Percentiles rank a stretch among this genome's conserved stretches.
Evolutionary conservation across 2,888 invertebrate species (phyloP).

Genomic region (Cheilosia scutellata): DNA sequence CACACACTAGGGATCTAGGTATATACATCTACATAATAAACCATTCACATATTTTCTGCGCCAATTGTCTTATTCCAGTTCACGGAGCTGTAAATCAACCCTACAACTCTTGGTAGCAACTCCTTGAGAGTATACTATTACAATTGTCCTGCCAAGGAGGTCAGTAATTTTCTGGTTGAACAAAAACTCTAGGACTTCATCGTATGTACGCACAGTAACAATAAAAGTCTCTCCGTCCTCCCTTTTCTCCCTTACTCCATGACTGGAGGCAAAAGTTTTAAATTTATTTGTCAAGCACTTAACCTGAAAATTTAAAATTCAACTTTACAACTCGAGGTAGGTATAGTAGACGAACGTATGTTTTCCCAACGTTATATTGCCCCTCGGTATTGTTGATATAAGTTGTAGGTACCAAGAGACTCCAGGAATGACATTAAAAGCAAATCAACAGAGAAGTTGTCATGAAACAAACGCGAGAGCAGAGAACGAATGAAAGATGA

Average conservation of each 20-base stretch:
- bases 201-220: conserved; percentile 1
- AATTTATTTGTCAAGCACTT: conserved; percentile 65
- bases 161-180: conserved; percentile 64
- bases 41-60: conserved; percentile 48
- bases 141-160: conserved; percentile 58
- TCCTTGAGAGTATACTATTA: conserved; percentile 49
- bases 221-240: not conserved
- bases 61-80: conserved; percentile 51
- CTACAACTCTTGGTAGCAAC: conserved; percentile 22
- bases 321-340: conserved; percentile 28
- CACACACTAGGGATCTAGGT: too few relatives aligned
- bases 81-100: conserved; percentile 54
- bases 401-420: not conserved
- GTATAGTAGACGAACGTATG: not conserved
- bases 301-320: conserved; percentile 48
- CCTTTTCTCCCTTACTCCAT: too few relatives aligned
- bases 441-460: not conserved
- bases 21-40: not conserved
- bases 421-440: not conserved
- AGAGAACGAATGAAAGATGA: not conserved
- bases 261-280: conserved; percentile 27
- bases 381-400: not conserved
- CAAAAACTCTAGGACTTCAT: conserved; percentile 16
- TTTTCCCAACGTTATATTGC: conserved; percentile 1
- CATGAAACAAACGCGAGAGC: not conserved